Base-by-base conservation (phyloP, 2,888 invertebrate species). In the Exocentrus adspersus region DNA sequence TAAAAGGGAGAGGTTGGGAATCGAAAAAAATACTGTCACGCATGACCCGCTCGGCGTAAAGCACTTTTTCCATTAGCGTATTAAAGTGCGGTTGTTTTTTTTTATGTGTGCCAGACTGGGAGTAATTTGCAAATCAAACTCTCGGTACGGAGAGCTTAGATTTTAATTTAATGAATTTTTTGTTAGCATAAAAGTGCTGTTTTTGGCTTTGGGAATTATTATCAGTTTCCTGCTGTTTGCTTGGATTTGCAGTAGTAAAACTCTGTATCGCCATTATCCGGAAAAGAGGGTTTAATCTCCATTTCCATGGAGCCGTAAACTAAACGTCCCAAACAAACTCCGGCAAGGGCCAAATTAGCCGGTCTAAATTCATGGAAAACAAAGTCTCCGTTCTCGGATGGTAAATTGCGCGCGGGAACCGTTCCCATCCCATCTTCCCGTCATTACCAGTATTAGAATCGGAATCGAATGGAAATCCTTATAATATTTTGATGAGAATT, bases 401-500 rank as follows among this genome's bases (percentile, higher is more conserved):
- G 46, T 19, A 53, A 60, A 59, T 64, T 52, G 58, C 58, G 58
- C 58, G 43, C 50, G 24, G 48, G 53, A 58, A 62, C 57, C 56
- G 54, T 62, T 60, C 58, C 53, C 57, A 62, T 64, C 30, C 57
- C 60, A 64, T 67, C 54, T 19, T 60, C 63, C 62, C 45, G 41
- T 64, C 57, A 67, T 64, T 62, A 67, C 30, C 50, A 53, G 53
- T 79, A 79, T 79, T 79, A 78, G 79, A 78, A 75, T 79, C 77
- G 78, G 57, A 79, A 80, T 80, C 79, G 79, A 80, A 60, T 60
- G 60, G 61, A 70, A 65, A 60, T 62, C 64, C 64, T 67, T 50
- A 62, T 68, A 70, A 70, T 70, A 70, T 77, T 78, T 78, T 74
- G 76, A 77, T 62, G 65, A 52, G 59, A 65, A 71, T 71, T 69